Base-by-base conservation (phyloP, 30 jellyfish, hydroid and myxozoan genomes). In the Mastigias papua region DNA sequence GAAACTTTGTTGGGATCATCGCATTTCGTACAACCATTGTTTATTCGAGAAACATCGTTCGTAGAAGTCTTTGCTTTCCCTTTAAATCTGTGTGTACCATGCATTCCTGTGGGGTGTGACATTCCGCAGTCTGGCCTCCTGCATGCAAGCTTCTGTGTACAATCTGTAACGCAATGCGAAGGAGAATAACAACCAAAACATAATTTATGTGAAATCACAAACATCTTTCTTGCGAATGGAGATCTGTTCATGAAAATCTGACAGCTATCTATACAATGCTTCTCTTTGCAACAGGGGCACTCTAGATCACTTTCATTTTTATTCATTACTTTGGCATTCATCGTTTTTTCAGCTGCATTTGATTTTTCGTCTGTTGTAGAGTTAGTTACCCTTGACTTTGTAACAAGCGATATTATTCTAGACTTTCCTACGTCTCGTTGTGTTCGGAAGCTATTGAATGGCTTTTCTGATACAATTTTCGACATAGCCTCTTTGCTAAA, bases 161-260 rank as follows among this genome's bases (percentile, higher is more conserved):
- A 81, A 63, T 61, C 32, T 28, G 61, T 67, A 26, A 69, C 76
- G 34, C 61, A 34, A 30, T 81, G 91, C 17, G 30, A 46, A 34
- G 82, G 76, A 81, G 84, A 66, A 69, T 27, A 81, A 65, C 91
- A 81, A 62, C 91, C 91, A 69, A 81, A 81, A 46, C 84, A 81
- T 54, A 81, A 51, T 32, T 29, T 66, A 29, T 81, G 73, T 33
- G 82, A 66, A 26, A 65, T 64, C 29, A 81, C 91, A 54, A 60
- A 78, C 68, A 78, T 58, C 79, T 78, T 78, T 30, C 89, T 58
- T 57, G 89, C 79, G 31, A 30, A 61, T 57, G 79, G 79, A 54
- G 89, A 33, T 54, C 66, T 78, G 26, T 58, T 46, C 78, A 58
- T 27, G 68, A 60, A 57, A 17, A 37, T 34, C 80, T 78, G 50